Evolutionary conservation across 2,888 invertebrate species (phyloP).

Genomic region (Chymomyza caudatula): DNA sequence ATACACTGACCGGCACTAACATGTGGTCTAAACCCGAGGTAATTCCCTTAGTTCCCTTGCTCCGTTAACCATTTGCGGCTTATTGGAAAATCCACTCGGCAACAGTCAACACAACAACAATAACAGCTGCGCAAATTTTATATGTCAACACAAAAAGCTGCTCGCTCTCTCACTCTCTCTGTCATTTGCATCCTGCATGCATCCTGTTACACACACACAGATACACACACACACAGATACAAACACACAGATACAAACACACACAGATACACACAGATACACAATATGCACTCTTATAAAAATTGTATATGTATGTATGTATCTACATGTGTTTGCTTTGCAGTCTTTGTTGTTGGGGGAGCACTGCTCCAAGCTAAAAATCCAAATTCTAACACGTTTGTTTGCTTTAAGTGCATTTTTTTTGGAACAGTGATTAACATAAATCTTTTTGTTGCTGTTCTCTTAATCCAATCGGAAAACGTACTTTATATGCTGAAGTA

Average conservation of each 20-base stretch:
- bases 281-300: too few species aligned
- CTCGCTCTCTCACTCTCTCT: constrained; percentile 2
- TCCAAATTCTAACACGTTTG: neutral
- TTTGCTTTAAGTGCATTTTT: neutral
- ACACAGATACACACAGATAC: neutral
- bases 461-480: neutral
- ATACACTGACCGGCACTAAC: constrained; percentile 32
- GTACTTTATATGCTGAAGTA: neutral
- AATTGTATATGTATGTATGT: neutral
- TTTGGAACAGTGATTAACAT: neutral
- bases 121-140: constrained; percentile 15
- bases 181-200: neutral
- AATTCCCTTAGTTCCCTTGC: constrained; percentile 10
- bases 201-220: neutral
- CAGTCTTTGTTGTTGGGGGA: neutral
- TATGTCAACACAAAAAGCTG: constrained; percentile 27
- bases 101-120: constrained; percentile 17
- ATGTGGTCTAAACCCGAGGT: constrained; percentile 22
- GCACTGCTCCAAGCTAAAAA: neutral
- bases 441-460: constrained; percentile 9
- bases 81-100: constrained; percentile 15
- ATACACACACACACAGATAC: neutral
- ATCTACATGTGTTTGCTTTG: neutral
- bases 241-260: neutral
- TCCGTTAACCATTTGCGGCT: constrained; percentile 15